Evolutionary conservation across 2,113 vertebrate genomes (phyloP).

Genomic region (Corvus moneduloides): DNA sequence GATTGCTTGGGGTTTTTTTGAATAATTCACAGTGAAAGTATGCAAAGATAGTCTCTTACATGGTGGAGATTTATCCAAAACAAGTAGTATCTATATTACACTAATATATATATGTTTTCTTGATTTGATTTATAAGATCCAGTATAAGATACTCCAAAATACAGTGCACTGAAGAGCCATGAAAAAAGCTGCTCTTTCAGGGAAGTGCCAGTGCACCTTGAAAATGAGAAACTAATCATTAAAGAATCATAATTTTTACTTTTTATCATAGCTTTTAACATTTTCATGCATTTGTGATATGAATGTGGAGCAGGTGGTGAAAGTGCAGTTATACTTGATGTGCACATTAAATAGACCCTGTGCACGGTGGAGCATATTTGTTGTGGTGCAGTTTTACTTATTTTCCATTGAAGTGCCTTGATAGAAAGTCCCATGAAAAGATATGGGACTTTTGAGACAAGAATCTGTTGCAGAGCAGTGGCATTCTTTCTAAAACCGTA

Average conservation of each 20-base stretch:
- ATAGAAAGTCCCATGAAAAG: not conserved
- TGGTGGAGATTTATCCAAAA: not conserved
- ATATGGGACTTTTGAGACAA: not conserved
- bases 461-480: not conserved
- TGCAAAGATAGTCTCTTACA: accelerated
- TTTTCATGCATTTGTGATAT: not conserved
- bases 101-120: not conserved
- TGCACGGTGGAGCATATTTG: not conserved
- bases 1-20: accelerated
- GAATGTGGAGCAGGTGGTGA: not conserved
- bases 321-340: not conserved
- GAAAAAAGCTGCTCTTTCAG: not conserved
- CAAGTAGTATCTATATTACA: not conserved
- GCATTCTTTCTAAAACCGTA: not conserved
- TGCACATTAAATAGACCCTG: not conserved
- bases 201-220: not conserved
- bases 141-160: not conserved
- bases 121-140: not conserved
- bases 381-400: not conserved
- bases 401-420: not conserved
- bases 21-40: not conserved
- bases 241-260: not conserved
- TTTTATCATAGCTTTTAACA: not conserved
- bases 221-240: not conserved
- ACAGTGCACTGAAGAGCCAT: not conserved